A percentile compares a stretch with the other conserved stretches of the same genome.
Evolutionary conservation across 2,797 vertebrate genomes (phyloP).

Genomic region (Falco concolor): DNA sequence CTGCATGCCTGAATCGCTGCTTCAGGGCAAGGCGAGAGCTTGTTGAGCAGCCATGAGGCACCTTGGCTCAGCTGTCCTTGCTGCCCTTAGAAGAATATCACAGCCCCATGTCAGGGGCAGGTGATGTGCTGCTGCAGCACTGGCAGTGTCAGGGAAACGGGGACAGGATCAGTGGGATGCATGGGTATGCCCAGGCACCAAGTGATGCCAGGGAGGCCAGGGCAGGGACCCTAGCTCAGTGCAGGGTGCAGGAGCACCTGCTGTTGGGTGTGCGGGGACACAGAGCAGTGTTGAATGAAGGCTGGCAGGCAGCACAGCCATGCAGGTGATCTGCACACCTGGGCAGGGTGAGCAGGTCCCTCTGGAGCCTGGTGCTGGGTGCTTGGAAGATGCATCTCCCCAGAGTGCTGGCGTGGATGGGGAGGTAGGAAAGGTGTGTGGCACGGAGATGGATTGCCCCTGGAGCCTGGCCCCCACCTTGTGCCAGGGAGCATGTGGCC

Average conservation of each 20-base stretch:
- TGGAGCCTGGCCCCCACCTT: neutral
- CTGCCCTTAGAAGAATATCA: neutral
- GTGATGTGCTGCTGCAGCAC: neutral
- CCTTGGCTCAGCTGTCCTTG: neutral
- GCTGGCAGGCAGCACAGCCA: neutral
- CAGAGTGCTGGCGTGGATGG: neutral
- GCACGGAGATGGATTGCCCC: neutral
- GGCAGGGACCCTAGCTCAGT: neutral
- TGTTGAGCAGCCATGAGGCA: accelerated
- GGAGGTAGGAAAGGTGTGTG: neutral
- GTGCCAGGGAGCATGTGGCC: neutral
- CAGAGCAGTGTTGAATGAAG: neutral
- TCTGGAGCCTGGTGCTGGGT: neutral
- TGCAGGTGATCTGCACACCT: neutral
- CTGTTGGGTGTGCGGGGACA: neutral
- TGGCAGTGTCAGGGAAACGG: neutral
- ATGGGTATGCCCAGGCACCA: neutral
- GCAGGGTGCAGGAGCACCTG: neutral
- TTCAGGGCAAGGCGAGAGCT: neutral
- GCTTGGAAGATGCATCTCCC: neutral
- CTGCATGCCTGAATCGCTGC: neutral
- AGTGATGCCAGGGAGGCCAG: accelerated
- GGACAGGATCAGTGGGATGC: neutral
- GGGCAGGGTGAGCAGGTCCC: neutral
- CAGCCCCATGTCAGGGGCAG: neutral